Base-by-base conservation (phyloP, 2,888 invertebrate species). In the Melanargia galathea region DNA sequence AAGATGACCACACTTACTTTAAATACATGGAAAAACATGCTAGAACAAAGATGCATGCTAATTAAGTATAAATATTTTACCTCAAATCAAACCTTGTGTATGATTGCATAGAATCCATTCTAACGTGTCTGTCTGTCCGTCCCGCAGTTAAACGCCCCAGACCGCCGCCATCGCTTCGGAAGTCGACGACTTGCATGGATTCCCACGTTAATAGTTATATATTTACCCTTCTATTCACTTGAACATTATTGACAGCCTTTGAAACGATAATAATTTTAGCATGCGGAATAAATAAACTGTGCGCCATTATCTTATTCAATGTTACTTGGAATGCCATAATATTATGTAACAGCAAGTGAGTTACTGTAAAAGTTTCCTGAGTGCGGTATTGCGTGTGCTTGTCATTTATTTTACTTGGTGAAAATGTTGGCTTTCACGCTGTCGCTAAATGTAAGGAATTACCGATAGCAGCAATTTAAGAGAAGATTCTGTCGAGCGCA, bases 111-210 rank as follows among this genome's bases (percentile, higher is more conserved):
- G 38, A 38, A 43, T 55, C 55, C 20, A 20, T 30, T 62, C 24
- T 62, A 65, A 60, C 38, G 30, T 57, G 40, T 66, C 40, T 67
- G 65, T 73, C 70, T 60, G 52, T 67, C 64, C 65, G 54, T 64
- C 68, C 68, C 65, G 30, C 70, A 75, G 75, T 68, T 75, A 73
- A 72, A 66, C 46, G 48, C 65, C 71, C 67, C 68, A 40, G 65
- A 52, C 64, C 62, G 60, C 66, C 69, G 70, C 69, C 66, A 69
- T 65, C 72, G 70, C 69, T 66, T 65, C 70, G 68, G 57, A 67
- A 64, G 62, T 69, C 73, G 67, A 71, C 75, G 65, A 60, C 67
- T 71, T 74, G 76, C 76, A 75, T 74, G 76, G 76, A 73, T 65
- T 69, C 75, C 76, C 74, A 70, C 70, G 68, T 67, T 65, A 45